A percentile compares a stretch with the other conserved stretches of the same genome.
phyloP scores from a whole-genome alignment of 2,797 vertebrate genomes.

The Carcharodon carcharias region DNA sequence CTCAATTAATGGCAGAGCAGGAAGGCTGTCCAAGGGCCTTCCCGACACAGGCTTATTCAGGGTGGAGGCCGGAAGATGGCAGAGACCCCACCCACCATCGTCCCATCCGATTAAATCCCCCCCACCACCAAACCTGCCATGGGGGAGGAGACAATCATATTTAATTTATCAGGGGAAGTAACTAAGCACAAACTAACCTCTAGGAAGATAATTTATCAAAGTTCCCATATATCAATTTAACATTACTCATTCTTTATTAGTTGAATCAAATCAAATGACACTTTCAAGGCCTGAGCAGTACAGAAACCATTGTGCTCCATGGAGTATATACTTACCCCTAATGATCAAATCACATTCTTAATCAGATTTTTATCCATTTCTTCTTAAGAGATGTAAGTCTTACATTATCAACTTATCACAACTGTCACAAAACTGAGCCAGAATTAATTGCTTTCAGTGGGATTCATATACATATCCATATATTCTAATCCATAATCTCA shows the following conservation, averaged over 20 bases:
- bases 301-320: not conserved
- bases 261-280: not conserved
- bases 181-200: not conserved
- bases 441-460: constrained; percentile 18
- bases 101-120: too few relatives aligned
- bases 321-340: not conserved
- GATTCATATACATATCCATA: not conserved
- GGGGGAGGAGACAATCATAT: not conserved
- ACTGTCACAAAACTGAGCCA: not conserved
- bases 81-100: too few relatives aligned
- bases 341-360: not conserved
- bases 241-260: not conserved
- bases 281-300: not conserved
- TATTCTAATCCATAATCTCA: not conserved
- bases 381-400: not conserved
- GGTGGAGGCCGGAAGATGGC: not conserved
- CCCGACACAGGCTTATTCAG: not conserved
- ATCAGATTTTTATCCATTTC: not conserved
- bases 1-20: too few relatives aligned
- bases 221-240: not conserved
- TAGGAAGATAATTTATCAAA: not conserved
- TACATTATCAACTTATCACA: not conserved
- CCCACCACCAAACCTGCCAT: not conserved
- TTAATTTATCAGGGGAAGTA: not conserved
- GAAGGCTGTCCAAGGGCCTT: not conserved